Percentiles rank a stretch among this genome's conserved stretches.
Evolutionary conservation across 37 sponge, comb jelly and placozoan genomes (phyloP).

Genomic region (Crambe crambe): DNA sequence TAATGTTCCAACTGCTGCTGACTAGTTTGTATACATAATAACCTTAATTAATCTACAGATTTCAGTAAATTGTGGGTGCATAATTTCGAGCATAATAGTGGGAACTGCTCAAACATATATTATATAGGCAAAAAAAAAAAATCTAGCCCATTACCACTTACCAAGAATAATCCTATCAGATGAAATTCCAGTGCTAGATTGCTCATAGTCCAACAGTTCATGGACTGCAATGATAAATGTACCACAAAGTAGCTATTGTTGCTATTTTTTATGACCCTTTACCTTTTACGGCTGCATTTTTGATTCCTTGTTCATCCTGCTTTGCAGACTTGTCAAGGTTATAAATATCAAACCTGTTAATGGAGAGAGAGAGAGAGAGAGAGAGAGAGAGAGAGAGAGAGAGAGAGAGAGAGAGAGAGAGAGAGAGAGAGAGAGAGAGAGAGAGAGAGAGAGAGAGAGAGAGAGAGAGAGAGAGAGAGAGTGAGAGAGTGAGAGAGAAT

Average conservation of each 20-base stretch:
- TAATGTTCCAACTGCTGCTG: too few relatives aligned
- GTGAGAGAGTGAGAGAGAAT: conserved; percentile 42
- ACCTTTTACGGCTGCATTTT: conserved; percentile 25
- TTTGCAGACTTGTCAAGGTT: conserved; percentile 27
- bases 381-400: conserved; percentile 47
- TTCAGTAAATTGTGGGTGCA: too few relatives aligned
- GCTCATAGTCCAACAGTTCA: conserved; percentile 40
- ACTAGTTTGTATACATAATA: too few relatives aligned
- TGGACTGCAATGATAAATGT: conserved; percentile 34
- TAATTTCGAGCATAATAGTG: too few relatives aligned
- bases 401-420: conserved; percentile 49
- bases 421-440: conserved; percentile 49
- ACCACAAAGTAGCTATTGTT: too few relatives aligned
- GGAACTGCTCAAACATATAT: too few relatives aligned
- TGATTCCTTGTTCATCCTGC: conserved; percentile 71
- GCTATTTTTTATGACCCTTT: too few relatives aligned
- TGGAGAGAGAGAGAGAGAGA: too few relatives aligned
- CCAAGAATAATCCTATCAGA: conserved; percentile 52
- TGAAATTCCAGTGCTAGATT: conserved; percentile 30
- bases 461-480: conserved; percentile 49
- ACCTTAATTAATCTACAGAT: too few relatives aligned
- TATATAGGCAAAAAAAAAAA: too few relatives aligned
- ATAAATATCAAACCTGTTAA: conserved; percentile 71
- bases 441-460: conserved; percentile 47
- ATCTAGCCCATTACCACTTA: too few relatives aligned